Evolutionary conservation across 2,113 vertebrate genomes (phyloP).

Genomic region (Psophia crepitans): DNA sequence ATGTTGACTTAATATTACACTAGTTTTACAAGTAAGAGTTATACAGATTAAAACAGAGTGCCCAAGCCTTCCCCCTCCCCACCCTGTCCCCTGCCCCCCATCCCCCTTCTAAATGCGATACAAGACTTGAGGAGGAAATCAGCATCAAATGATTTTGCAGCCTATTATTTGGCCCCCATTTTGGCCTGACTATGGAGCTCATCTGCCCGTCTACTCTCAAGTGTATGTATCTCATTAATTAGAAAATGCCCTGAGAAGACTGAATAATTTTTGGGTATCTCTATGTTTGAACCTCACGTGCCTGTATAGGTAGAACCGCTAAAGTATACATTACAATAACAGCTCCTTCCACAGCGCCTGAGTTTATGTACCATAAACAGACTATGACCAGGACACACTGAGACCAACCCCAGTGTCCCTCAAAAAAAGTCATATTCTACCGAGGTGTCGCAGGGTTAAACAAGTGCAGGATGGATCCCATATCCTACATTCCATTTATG

Average conservation of each 20-base stretch:
- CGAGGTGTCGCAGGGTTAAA: background rate
- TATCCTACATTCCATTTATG: slow-evolving; percentile 11
- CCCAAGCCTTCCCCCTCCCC: no score
- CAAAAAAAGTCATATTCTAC: background rate
- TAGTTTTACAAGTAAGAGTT: background rate
- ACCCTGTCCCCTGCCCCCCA: no score
- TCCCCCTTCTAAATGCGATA: no score
- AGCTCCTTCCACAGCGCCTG: background rate
- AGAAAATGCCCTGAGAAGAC: background rate
- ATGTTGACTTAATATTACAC: background rate
- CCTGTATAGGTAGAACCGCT: background rate
- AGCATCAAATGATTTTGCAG: background rate
- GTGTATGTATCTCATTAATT: background rate
- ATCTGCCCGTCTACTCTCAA: background rate
- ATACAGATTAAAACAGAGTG: background rate
- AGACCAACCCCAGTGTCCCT: background rate
- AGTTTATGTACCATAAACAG: background rate
- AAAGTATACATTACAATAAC: background rate
- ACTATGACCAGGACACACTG: background rate
- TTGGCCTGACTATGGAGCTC: background rate
- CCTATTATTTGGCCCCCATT: background rate
- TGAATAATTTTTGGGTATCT: background rate
- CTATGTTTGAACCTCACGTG: background rate
- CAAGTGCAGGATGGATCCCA: background rate
- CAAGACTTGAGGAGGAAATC: background rate